Percentiles rank a stretch among this genome's conserved stretches.
phyloP scores from a whole-genome alignment of 2,797 vertebrate genomes.

The Manis javanica region DNA sequence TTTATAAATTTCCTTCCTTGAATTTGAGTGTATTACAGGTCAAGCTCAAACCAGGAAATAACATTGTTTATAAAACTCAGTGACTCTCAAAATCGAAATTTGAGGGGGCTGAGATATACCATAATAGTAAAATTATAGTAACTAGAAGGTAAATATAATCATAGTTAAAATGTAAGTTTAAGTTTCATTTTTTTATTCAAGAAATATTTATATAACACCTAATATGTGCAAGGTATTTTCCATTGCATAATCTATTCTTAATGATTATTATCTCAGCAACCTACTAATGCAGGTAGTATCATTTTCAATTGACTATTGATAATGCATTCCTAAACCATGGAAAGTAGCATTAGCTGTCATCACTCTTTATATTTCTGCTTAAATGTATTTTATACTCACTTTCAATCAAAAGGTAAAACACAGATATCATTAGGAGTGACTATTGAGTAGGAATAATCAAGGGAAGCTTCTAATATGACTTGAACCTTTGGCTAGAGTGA shows the following conservation, averaged over 20 bases:
- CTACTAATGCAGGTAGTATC: not conserved
- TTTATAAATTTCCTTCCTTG: slow-evolving; percentile 2
- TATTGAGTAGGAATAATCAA: not conserved
- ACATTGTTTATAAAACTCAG: not conserved
- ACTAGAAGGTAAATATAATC: not conserved
- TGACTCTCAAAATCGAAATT: slow-evolving; percentile 11
- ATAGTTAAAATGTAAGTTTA: slow-evolving; percentile 23
- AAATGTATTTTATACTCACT: not conserved
- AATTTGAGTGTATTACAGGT: not conserved
- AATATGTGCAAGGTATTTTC: not conserved
- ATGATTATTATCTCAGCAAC: not conserved
- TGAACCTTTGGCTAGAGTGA: not conserved
- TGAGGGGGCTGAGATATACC: not conserved
- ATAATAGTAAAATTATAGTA: not conserved
- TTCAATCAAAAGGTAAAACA: not conserved
- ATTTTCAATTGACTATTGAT: not conserved
- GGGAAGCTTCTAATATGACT: not conserved
- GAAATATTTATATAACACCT: not conserved
- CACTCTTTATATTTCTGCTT: not conserved
- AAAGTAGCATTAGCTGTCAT: not conserved
- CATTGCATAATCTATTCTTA: not conserved
- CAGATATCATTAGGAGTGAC: not conserved
- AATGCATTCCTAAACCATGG: not conserved
- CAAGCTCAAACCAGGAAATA: not conserved
- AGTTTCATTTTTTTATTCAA: not conserved